Evolutionary conservation across 2,888 invertebrate species (phyloP).

Genomic region (Bedellia somnulentella): DNA sequence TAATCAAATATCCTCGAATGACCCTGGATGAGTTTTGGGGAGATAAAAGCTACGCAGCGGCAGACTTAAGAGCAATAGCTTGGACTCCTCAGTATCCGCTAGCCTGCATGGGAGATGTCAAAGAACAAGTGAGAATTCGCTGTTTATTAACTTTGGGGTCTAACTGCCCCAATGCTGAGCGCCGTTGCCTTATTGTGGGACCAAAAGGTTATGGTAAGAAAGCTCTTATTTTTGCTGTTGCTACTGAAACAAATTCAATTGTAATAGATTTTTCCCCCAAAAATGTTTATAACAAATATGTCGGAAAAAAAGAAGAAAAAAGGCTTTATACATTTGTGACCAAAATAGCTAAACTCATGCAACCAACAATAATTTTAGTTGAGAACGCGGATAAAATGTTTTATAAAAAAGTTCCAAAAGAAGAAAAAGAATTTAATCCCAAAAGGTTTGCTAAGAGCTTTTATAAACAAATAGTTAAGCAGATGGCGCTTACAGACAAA

Average conservation of each 20-base stretch:
- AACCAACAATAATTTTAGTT: conserved; percentile 74
- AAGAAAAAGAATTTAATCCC: conserved; percentile 67
- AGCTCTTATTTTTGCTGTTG: conserved; percentile 71
- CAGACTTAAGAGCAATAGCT: conserved; percentile 39
- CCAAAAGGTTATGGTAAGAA: conserved; percentile 71
- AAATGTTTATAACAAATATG: conserved; percentile 69
- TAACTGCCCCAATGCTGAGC: conserved; percentile 32
- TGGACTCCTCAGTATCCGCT: conserved; percentile 50
- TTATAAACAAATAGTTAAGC: conserved; percentile 69
- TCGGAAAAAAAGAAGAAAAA: conserved; percentile 67
- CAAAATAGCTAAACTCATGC: conserved; percentile 67
- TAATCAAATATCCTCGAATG: conserved; percentile 63
- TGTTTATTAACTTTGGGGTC: conserved; percentile 63
- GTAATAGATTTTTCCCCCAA: conserved; percentile 75
- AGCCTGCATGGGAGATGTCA: conserved; percentile 62
- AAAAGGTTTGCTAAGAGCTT: conserved; percentile 69
- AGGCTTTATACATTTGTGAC: conserved; percentile 67
- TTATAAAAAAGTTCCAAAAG: conserved; percentile 65
- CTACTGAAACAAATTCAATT: conserved; percentile 73
- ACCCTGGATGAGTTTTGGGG: conserved; percentile 69
- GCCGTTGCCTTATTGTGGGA: conserved; percentile 71
- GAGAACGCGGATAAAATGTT: conserved; percentile 70
- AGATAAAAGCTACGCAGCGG: conserved; percentile 66
- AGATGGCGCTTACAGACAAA: conserved; percentile 65
- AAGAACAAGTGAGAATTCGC: conserved; percentile 60